Conservation (phyloP, 2,888 invertebrate genomes). For the Nasonovia ribisnigri region DNA sequence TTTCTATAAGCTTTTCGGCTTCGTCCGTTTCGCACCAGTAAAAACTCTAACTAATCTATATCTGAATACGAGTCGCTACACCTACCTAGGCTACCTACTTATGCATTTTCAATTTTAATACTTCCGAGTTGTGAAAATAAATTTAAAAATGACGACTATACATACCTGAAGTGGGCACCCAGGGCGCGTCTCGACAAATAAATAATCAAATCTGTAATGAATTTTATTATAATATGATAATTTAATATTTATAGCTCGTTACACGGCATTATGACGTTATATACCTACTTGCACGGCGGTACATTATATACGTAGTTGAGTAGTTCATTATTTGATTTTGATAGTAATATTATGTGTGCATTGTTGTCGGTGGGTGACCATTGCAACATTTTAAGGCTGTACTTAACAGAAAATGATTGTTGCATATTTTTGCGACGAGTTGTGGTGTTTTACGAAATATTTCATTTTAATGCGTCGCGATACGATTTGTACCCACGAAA, state of each 20-base stretch:
- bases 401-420: not conserved
- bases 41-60: too few relatives aligned
- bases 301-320: too few relatives aligned
- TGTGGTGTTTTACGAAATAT: not conserved
- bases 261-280: not conserved
- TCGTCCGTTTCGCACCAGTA: too few relatives aligned
- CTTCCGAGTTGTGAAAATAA: not conserved
- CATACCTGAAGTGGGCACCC: too few relatives aligned
- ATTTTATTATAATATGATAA: not conserved
- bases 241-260: not conserved
- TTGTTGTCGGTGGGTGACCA: not conserved
- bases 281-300: not conserved
- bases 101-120: too few relatives aligned
- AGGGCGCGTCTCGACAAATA: too few relatives aligned
- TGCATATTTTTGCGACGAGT: not conserved
- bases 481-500: not conserved
- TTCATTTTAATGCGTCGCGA: not conserved
- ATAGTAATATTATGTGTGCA: slow-evolving; percentile 71
- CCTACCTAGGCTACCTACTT: too few relatives aligned
- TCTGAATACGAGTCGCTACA: too few relatives aligned
- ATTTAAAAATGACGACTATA: not conserved
- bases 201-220: not conserved
- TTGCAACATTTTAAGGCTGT: too few relatives aligned
- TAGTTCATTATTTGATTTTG: too few relatives aligned
- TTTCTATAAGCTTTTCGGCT: too few relatives aligned